phyloP scores from a whole-genome alignment of 2,888 invertebrate genomes.

The Melanotus villosus region DNA sequence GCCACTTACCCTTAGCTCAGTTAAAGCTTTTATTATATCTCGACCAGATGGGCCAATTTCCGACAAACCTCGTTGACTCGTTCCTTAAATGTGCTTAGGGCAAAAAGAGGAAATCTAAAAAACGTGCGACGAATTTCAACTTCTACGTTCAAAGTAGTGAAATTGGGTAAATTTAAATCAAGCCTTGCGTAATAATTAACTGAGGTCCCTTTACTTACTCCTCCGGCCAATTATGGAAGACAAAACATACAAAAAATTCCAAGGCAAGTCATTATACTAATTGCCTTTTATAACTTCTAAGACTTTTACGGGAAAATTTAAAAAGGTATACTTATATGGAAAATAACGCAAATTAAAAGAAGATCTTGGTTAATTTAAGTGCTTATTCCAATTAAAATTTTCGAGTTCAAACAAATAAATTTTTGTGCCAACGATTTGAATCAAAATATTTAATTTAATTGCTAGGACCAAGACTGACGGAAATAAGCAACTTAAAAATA shows the following conservation, averaged over 20 bases:
- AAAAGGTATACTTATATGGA: neutral
- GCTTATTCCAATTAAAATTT: no score
- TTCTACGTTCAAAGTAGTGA: conserved; percentile 28
- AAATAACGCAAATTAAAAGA: no score
- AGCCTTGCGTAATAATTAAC: conserved; percentile 52
- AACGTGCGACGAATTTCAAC: conserved; percentile 50
- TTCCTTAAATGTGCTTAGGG: conserved; percentile 49
- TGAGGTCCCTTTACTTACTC: conserved; percentile 47
- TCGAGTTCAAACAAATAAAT: no score
- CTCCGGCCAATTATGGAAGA: conserved; percentile 25
- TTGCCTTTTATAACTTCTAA: conserved; percentile 10
- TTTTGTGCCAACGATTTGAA: no score
- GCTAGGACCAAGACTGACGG: no score
- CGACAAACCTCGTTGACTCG: conserved; percentile 50
- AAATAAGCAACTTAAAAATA: no score
- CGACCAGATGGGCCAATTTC: conserved; percentile 53
- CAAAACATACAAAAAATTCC: conserved; percentile 16
- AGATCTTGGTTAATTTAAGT: no score
- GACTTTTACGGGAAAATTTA: conserved; percentile 1
- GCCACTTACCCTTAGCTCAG: conserved; percentile 48
- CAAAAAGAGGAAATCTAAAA: conserved; percentile 47
- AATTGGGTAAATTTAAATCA: conserved; percentile 51
- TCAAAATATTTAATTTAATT: no score
- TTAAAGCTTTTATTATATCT: conserved; percentile 52
- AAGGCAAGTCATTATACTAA: conserved; percentile 18